These are phyloP conservation scores for Xyliphius kryptos DNA, from an alignment of 2,113 vertebrate species.

Conservation along the genomic window DNA sequence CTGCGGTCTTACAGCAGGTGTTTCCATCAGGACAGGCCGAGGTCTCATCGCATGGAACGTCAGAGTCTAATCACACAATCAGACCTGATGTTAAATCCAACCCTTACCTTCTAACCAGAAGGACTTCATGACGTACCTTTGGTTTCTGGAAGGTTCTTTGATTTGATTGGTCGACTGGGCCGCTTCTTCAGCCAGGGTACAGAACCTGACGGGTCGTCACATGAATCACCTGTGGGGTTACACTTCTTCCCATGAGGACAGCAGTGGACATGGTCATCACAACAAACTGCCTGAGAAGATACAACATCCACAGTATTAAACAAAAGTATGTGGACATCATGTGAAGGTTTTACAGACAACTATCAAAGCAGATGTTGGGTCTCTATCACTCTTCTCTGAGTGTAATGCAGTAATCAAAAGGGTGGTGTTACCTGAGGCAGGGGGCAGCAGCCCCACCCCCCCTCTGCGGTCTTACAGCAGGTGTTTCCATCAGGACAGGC, in stretches of 20 bases:
- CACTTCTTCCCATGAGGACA: conserved; percentile 62
- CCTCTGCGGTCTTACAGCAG: conserved; percentile 39
- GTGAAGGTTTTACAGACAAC: too few relatives aligned
- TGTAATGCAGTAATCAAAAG: too few relatives aligned
- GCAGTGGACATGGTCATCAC: conserved; percentile 58
- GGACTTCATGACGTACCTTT: neutral
- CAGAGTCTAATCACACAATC: conserved; percentile 1
- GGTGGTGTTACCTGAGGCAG: neutral
- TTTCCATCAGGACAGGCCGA: conserved; percentile 27
- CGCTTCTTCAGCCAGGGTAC: conserved; percentile 52
- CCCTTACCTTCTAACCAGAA: neutral
- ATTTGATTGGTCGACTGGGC: conserved; percentile 32
- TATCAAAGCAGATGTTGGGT: too few relatives aligned
- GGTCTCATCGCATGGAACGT: conserved; percentile 34
- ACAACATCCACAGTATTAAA: too few relatives aligned
- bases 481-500: conserved; percentile 43
- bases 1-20: conserved; percentile 46
- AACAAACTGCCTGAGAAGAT: neutral
- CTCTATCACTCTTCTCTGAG: too few relatives aligned
- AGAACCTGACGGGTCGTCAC: conserved; percentile 41
- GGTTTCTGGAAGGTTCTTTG: neutral
- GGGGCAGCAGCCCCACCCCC: conserved; percentile 53
- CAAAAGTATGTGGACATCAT: too few relatives aligned
- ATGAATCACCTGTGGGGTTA: conserved; percentile 48
- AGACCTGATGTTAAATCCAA: neutral